Percentiles rank a stretch among this genome's conserved stretches.
These are phyloP conservation scores for Motacilla alba DNA, from an alignment of 2,113 vertebrate species.

Conservation along the genomic window DNA sequence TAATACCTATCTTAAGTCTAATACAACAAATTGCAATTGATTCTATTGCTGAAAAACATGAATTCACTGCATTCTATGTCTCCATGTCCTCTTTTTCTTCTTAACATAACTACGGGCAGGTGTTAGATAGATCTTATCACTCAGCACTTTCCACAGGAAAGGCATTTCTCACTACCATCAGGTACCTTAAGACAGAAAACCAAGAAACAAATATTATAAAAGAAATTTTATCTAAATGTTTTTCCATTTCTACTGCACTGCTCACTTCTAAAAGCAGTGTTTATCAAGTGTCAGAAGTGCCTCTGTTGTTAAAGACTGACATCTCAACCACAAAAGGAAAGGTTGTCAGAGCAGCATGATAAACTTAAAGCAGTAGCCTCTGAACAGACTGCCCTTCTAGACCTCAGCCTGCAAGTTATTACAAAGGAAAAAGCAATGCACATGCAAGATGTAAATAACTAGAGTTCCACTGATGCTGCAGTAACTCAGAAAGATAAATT, in stretches of 20 bases:
- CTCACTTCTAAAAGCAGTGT: not conserved
- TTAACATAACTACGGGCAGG: not conserved
- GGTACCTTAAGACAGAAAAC: not conserved
- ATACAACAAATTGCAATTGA: not conserved
- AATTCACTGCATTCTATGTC: not conserved
- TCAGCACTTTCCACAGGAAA: not conserved
- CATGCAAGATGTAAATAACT: not conserved
- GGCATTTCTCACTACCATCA: not conserved
- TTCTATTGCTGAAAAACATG: not conserved
- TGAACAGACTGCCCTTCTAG: not conserved
- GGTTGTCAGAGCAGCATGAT: not conserved
- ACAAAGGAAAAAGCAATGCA: not conserved
- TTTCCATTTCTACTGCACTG: not conserved
- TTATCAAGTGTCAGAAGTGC: conserved; percentile 31
- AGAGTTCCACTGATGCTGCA: not conserved
- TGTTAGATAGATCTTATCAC: not conserved
- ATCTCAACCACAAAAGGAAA: conserved; percentile 17
- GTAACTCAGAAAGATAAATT: not conserved
- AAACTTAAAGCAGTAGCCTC: not conserved
- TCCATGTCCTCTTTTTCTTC: not conserved
- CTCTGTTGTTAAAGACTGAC: conserved; percentile 2
- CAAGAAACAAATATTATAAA: not conserved
- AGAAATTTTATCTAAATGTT: conserved; percentile 1
- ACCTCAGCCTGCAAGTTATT: not conserved
- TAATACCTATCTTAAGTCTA: not conserved